Evolutionary conservation across 2,888 invertebrate genomes (phyloP), one percentile per base, ranked within the genome.

Genomic region (Himalopsyche kuldschensis): DNA sequence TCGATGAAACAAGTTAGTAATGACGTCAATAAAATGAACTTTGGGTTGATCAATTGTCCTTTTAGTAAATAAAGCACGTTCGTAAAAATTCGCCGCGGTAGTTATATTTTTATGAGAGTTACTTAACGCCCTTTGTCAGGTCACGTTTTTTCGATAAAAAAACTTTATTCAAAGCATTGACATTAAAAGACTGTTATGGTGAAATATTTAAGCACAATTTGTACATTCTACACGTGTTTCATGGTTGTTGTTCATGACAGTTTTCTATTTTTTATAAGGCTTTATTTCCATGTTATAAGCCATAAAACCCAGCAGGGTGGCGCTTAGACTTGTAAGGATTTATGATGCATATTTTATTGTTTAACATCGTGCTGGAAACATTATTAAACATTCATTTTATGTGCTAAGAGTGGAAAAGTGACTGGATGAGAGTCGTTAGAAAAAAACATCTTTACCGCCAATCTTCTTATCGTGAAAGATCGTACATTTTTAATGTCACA

Each of bases 261-360:
- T 69, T 69, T 69, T 69, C 69, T 69, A 69, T 69, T 69, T 84
- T 81, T 78, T 84, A 77, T 84, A 41, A 76, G 80, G 77, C 31
- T 79, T 82, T 79, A 55, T 63, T 63, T 82, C 79, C 55, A 35
- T 76, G 82, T 84, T 79, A 82, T 78, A 82, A 55, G 79, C 79
- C 79, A 79, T 84, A 76, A 82, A 84, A 84, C 32, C 63, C 76
- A 79, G 79, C 81, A 79, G 47, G 79, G 77, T 24, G 82, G 55
- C 82, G 63, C 82, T 82, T 79, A 84, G 82, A 76, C 82, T 84
- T 31, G 63, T 79, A 75, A 79, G 79, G 84, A 84, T 84, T 84
- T 82, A 84, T 84, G 79, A 75, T 84, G 82, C 84, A 84, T 84
- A 84, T 84, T 84, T 82, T 84, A 84, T 84, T 84, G 79, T 82